Percentiles rank a stretch among this genome's conserved stretches.
Conservation (phyloP, 1,140 invertebrate genomes). For the Drosophila lacteicornis region DNA sequence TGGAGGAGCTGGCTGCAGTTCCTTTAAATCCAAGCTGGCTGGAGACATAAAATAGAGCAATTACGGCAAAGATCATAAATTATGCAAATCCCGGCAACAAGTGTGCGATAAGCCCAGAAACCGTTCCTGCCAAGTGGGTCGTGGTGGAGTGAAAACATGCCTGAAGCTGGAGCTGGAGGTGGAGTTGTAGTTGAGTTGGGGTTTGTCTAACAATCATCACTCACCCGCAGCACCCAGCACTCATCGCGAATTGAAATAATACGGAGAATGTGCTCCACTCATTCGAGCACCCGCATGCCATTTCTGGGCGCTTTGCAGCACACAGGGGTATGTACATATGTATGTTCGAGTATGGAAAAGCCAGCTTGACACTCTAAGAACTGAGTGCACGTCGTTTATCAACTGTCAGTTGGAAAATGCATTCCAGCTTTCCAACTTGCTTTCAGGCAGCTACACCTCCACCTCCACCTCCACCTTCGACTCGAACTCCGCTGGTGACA, state of each 20-base stretch:
- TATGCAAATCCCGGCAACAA: constrained; percentile 79
- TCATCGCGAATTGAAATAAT: constrained; percentile 57
- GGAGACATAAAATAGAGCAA: constrained; percentile 78
- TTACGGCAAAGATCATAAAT: constrained; percentile 79
- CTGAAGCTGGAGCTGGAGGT: background rate
- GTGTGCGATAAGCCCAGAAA: constrained; percentile 63
- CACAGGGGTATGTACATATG: background rate
- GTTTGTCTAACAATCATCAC: constrained; percentile 72
- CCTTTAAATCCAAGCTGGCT: constrained; percentile 65
- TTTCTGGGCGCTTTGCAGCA: constrained; percentile 10
- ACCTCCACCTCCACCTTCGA: background rate
- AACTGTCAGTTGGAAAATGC: constrained; percentile 72
- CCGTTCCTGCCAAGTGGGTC: constrained; percentile 14
- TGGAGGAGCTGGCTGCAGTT: constrained; percentile 1
- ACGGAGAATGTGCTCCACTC: constrained; percentile 22
- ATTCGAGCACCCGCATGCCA: constrained; percentile 14
- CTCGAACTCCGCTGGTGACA: constrained; percentile 5
- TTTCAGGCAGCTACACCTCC: constrained; percentile 21
- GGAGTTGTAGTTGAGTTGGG: constrained; percentile 4
- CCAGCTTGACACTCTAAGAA: constrained; percentile 46
- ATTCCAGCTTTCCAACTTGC: constrained; percentile 58
- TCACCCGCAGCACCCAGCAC: constrained; percentile 51
- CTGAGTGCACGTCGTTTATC: constrained; percentile 75
- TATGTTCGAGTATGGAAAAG: constrained; percentile 25
- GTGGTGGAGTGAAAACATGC: background rate